These are phyloP conservation scores for Lophius americanus DNA, from an alignment of 2,797 vertebrate species.

Conservation along the genomic window DNA sequence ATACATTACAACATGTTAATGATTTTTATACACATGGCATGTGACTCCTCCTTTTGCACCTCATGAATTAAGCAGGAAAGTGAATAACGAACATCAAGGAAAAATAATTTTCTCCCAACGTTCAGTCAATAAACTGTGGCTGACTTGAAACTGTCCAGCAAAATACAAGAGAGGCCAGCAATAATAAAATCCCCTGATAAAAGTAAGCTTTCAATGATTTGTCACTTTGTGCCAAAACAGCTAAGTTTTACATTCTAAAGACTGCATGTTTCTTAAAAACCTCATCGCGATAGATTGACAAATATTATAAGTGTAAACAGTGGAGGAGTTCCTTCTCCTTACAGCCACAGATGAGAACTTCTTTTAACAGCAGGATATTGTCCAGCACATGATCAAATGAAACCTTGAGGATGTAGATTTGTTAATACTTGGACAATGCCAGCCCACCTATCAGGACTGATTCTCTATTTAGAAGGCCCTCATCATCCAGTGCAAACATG, in stretches of 20 bases:
- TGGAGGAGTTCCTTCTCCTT: conserved; percentile 36
- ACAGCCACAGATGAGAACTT: conserved; percentile 53
- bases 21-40: not conserved
- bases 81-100: not conserved
- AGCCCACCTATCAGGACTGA: conserved; percentile 5
- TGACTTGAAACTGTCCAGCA: conserved; percentile 18
- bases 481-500: conserved; percentile 39
- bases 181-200: conserved; percentile 54
- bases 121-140: conserved; percentile 12
- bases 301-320: conserved; percentile 64
- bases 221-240: conserved; percentile 39
- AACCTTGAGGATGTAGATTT: conserved; percentile 23
- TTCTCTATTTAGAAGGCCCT: conserved; percentile 16
- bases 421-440: conserved; percentile 26
- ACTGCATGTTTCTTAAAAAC: conserved; percentile 50
- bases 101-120: conserved; percentile 7
- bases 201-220: conserved; percentile 67
- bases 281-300: conserved; percentile 32
- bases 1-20: not conserved
- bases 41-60: not conserved
- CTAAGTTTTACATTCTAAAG: conserved; percentile 82
- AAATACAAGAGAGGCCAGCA: conserved; percentile 38
- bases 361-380: conserved; percentile 44
- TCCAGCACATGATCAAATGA: conserved; percentile 9
- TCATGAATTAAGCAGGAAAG: not conserved